phyloP scores from a whole-genome alignment of 1,140 invertebrate species.

The Neuroterus valhalla region DNA sequence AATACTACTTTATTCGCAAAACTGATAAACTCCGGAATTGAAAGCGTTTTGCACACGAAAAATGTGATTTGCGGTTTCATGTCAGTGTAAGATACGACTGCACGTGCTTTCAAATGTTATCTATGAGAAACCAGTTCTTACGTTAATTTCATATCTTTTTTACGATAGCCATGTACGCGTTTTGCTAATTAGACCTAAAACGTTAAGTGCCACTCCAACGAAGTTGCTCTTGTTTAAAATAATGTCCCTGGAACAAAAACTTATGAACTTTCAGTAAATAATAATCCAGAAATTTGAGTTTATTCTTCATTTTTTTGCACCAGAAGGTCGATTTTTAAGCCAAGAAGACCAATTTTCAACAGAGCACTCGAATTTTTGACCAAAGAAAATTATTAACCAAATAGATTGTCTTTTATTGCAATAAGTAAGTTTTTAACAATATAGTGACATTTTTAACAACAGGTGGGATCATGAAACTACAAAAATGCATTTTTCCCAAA shows the following conservation, averaged over 20 bases:
- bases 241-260: background rate
- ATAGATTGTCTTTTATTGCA: no score
- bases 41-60: background rate
- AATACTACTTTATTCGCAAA: background rate
- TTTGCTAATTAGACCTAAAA: constrained; percentile 7
- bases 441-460: no score
- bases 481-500: no score
- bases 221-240: background rate
- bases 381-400: no score
- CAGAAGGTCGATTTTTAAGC: no score
- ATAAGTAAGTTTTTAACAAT: no score
- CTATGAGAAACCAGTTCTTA: constrained; percentile 14
- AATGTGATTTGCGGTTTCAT: background rate
- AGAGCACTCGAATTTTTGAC: no score
- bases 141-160: background rate
- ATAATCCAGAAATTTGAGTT: no score
- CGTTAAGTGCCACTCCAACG: background rate
- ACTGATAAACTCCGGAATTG: background rate
- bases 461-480: no score
- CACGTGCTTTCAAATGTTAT: background rate
- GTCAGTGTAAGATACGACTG: background rate
- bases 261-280: background rate
- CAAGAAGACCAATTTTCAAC: no score
- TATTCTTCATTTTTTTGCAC: no score
- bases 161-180: background rate